Evolutionary conservation across 2,888 invertebrate species (phyloP).

Genomic region (Anaspis maculata): DNA sequence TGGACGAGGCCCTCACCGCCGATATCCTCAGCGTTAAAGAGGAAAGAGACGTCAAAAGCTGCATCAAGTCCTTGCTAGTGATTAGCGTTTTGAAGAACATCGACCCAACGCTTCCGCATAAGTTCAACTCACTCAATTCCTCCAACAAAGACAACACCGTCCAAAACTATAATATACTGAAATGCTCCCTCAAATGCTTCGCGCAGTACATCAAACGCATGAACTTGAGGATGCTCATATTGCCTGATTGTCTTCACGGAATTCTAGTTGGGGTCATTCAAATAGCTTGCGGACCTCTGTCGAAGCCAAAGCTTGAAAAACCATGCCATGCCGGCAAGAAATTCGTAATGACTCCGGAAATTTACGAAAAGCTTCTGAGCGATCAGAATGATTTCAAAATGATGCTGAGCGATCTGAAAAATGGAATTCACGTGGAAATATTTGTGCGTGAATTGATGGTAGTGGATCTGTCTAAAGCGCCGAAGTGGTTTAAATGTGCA

Average conservation of each 20-base stretch:
- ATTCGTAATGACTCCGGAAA: conserved; percentile 50
- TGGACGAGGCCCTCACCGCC: conserved; percentile 22
- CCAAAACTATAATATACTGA: conserved; percentile 47
- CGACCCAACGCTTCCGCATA: conserved; percentile 44
- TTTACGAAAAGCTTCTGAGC: conserved; percentile 44
- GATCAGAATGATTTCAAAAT: conserved; percentile 47
- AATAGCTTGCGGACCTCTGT: conserved; percentile 57
- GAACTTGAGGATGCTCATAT: conserved; percentile 49
- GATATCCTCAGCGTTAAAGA: conserved; percentile 60
- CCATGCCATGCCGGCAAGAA: conserved; percentile 22
- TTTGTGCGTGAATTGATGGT: conserved; percentile 64
- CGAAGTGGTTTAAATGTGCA: conserved; percentile 55
- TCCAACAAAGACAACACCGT: conserved; percentile 31
- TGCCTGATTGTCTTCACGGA: conserved; percentile 50
- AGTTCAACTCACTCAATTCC: conserved; percentile 10
- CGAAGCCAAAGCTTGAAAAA: conserved; percentile 51
- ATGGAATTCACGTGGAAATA: conserved; percentile 50
- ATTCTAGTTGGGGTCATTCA: conserved; percentile 62
- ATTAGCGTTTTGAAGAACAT: conserved; percentile 61
- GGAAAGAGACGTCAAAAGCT: conserved; percentile 53
- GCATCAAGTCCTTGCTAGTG: conserved; percentile 54
- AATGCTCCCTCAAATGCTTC: conserved; percentile 45
- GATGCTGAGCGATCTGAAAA: conserved; percentile 47
- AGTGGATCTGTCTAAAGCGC: conserved; percentile 50
- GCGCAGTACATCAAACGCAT: conserved; percentile 43